Conservation (phyloP, 1,140 invertebrate species). For the Metopolophium dirhodum region DNA sequence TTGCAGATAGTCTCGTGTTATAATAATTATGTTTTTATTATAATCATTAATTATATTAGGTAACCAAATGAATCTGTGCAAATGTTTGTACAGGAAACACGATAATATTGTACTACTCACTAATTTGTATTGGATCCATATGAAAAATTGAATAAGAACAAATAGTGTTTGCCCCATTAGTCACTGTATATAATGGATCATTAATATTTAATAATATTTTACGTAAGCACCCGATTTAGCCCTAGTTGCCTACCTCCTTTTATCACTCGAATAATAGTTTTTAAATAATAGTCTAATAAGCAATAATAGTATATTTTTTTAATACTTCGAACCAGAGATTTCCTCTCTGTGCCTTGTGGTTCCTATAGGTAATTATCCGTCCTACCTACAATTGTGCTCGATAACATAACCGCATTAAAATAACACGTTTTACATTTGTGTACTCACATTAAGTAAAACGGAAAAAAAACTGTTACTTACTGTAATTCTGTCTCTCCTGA, state of each 20-base stretch:
- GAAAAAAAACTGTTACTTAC: neutral
- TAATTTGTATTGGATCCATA: neutral
- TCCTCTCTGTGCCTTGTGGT: neutral
- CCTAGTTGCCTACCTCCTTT: neutral
- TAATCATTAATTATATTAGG: too few species aligned
- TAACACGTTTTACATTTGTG: neutral
- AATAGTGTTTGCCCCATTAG: neutral
- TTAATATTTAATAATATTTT: neutral
- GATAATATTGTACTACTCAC: neutral
- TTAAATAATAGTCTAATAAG: neutral
- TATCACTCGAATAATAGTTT: neutral
- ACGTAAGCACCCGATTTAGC: neutral
- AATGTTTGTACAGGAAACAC: neutral
- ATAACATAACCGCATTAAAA: neutral
- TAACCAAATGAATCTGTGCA: neutral
- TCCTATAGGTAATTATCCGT: neutral
- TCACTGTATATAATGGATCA: neutral
- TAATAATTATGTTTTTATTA: too few species aligned
- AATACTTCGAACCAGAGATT: neutral
- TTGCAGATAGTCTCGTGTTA: neutral
- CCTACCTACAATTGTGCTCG: neutral
- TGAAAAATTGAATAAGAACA: neutral
- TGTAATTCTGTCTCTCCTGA: conserved; percentile 15
- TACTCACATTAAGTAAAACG: neutral
- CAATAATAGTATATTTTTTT: neutral